phyloP scores from a whole-genome alignment of 2,113 vertebrate genomes.

The Cisticola juncidis region DNA sequence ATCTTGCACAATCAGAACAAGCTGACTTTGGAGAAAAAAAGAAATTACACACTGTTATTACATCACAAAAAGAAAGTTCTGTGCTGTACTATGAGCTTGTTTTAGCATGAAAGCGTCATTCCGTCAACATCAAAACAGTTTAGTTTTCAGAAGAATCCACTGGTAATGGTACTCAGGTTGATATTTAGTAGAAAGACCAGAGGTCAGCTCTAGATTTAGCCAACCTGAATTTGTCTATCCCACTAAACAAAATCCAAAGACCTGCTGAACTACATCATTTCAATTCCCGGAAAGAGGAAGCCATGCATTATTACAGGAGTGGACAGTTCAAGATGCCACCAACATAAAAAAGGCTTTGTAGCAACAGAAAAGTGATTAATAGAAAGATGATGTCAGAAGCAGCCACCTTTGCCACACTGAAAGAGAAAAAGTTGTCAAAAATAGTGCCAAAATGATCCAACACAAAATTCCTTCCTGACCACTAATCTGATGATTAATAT shows the following conservation, averaged over 20 bases:
- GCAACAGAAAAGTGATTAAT: background rate
- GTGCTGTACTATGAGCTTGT: background rate
- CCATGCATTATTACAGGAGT: background rate
- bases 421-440: background rate
- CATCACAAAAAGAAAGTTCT: background rate
- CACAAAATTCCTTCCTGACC: constrained; percentile 23
- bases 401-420: background rate
- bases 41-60: background rate
- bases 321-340: background rate
- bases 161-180: background rate
- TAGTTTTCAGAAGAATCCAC: background rate
- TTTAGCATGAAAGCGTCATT: background rate
- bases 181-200: background rate
- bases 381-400: constrained; percentile 18
- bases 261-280: background rate
- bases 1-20: constrained; percentile 34
- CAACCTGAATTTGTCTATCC: background rate
- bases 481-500: background rate
- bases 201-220: background rate
- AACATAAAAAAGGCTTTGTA: background rate
- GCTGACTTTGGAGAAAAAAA: constrained; percentile 2
- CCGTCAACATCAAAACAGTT: background rate
- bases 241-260: background rate
- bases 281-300: background rate
- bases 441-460: background rate